A percentile compares a stretch with the other conserved stretches of the same genome.
phyloP scores from a whole-genome alignment of 2,797 vertebrate genomes.

The Sebastes variabilis region DNA sequence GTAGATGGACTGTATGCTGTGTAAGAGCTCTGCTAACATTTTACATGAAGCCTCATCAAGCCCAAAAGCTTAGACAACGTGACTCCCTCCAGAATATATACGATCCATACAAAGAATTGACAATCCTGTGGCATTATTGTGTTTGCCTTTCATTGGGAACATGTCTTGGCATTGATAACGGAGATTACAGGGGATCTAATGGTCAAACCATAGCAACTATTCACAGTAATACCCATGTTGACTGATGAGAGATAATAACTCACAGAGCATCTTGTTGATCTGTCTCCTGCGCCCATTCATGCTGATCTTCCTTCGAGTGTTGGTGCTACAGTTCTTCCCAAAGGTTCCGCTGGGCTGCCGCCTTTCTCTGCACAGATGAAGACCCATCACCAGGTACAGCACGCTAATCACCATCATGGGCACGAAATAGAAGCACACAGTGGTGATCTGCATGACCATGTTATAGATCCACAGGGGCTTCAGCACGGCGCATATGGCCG shows the following conservation, averaged over 20 bases:
- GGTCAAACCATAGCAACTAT: neutral
- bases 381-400: constrained; percentile 83
- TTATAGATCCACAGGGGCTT: constrained; percentile 87
- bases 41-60: neutral
- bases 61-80: neutral
- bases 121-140: neutral
- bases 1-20: neutral
- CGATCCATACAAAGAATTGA: neutral
- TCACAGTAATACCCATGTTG: neutral
- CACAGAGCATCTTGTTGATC: constrained; percentile 86
- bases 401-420: constrained; percentile 84
- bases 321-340: constrained; percentile 59
- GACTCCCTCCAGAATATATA: neutral
- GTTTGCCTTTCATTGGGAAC: neutral
- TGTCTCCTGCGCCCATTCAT: constrained; percentile 76
- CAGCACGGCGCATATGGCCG: constrained; percentile 83
- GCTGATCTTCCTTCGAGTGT: constrained; percentile 67
- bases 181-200: constrained; percentile 27
- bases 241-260: constrained; percentile 47
- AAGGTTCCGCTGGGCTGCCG: constrained; percentile 44
- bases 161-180: constrained; percentile 22
- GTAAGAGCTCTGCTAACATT: neutral
- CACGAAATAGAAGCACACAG: constrained; percentile 83
- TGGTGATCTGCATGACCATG: constrained; percentile 85
- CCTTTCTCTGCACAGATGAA: constrained; percentile 76